Percentiles rank a stretch among this genome's conserved stretches.
These are phyloP conservation scores for Gadopsis marmoratus DNA, from an alignment of 2,797 vertebrate species.

Conservation along the genomic window DNA sequence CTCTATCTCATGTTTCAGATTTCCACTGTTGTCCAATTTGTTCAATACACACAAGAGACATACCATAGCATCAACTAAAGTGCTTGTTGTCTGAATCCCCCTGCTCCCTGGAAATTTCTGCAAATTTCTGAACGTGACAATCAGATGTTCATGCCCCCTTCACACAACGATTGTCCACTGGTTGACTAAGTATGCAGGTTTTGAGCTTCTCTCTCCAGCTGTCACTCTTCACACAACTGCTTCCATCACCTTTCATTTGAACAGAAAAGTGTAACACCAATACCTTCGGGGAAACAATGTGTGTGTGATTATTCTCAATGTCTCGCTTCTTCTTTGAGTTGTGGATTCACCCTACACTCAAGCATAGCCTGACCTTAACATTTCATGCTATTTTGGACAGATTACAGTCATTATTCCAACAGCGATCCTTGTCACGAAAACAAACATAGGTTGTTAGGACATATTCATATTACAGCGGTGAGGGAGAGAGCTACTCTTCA, in stretches of 20 bases:
- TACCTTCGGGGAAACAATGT: neutral
- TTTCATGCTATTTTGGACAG: neutral
- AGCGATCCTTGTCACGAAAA: neutral
- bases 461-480: neutral
- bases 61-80: neutral
- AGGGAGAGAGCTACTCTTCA: neutral
- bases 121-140: no score
- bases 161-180: neutral
- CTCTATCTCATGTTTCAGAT: conserved; percentile 8
- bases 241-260: neutral
- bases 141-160: neutral
- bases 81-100: neutral
- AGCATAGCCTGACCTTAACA: neutral
- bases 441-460: neutral
- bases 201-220: neutral
- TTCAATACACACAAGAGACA: neutral
- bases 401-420: no score
- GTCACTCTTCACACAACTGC: neutral
- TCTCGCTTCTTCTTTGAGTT: neutral
- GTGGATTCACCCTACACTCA: neutral
- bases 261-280: neutral
- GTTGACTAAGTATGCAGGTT: neutral
- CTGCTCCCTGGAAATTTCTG: neutral
- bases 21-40: neutral
- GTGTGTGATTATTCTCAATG: neutral